Evolutionary conservation across 2,888 invertebrate species (phyloP), one percentile per base, ranked within the genome.

Genomic region (Hofmannophila pseudospretella): DNA sequence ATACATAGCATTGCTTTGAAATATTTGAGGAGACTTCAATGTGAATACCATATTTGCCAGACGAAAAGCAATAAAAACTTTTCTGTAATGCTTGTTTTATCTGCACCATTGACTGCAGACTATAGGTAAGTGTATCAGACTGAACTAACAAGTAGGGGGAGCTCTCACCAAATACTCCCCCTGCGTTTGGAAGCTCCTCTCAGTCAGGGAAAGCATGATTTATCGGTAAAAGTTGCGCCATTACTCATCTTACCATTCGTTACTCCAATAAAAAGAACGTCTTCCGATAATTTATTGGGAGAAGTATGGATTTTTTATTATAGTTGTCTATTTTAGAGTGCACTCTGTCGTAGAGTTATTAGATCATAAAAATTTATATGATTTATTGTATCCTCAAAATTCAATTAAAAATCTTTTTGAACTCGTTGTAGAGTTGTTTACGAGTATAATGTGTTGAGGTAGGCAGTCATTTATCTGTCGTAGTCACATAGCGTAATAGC

Each of bases 181-280:
- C 12, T 27, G 54, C 72, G 60, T 53, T 67, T 66, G 62, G 66
- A 63, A 72, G 67, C 71, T 74, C 67, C 69, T 72, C 69, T 66
- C 62, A 58, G 64, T 61, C 60, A 66, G 65, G 70, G 69, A 68
- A 71, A 73, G 63, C 67, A 64, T 81, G 84, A 86, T 85, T 86
- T 86, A 86, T 85, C 55, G 74, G 65, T 60, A 56, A 80, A 86
- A 85, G 72, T 86, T 85, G 59, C 55, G 56, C 82, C 84, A 82
- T 86, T 80, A 80, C 70, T 86, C 85, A 85, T 85, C 76, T 75
- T 68, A 80, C 72, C 84, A 85, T 85, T 85, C 84, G 85, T 81
- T 82, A 81, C 77, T 80, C 68, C 81, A 81, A 82, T 85, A 85
- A 86, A 81, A 85, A 84, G 72, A 78, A 75, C 74, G 76, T 77